A percentile compares a stretch with the other conserved stretches of the same genome.
Conservation (phyloP, 2,888 invertebrate genomes). For the Acrobasis suavella region DNA sequence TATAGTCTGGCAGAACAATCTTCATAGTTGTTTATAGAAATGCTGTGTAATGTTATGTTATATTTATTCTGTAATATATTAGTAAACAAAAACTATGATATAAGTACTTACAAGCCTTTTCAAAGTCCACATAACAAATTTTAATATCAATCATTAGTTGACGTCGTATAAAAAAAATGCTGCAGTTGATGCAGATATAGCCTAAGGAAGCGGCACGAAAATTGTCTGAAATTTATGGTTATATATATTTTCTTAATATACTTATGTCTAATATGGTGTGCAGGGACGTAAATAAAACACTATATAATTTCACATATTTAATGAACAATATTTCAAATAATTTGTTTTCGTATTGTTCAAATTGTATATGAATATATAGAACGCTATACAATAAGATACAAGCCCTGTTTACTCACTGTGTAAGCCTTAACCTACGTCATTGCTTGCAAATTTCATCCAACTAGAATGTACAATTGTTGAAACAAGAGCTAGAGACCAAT, state of each 20-base stretch:
- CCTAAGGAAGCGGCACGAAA: no score
- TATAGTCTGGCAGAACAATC: no score
- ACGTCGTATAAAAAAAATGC: no score
- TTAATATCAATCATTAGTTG: no score
- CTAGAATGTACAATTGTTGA: constrained; percentile 28
- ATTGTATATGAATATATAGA: constrained; percentile 78
- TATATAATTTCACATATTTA: constrained; percentile 70
- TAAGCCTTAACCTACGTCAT: constrained; percentile 69
- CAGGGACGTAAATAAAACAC: constrained; percentile 46
- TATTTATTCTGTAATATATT: no score
- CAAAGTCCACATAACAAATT: no score
- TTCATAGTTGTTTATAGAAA: no score
- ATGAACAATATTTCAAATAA: constrained; percentile 79
- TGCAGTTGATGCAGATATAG: no score
- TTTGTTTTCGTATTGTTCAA: constrained; percentile 71
- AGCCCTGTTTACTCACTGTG: constrained; percentile 79
- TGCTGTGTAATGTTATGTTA: no score
- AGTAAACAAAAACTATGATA: no score
- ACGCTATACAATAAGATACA: constrained; percentile 74
- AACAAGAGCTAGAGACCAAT: background rate
- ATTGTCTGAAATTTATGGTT: no score
- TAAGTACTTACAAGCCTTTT: no score
- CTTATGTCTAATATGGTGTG: background rate
- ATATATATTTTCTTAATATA: background rate
- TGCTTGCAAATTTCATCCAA: constrained; percentile 44